Conservation (phyloP, 2,888 invertebrate species). For the Muschampia plurimacula region DNA sequence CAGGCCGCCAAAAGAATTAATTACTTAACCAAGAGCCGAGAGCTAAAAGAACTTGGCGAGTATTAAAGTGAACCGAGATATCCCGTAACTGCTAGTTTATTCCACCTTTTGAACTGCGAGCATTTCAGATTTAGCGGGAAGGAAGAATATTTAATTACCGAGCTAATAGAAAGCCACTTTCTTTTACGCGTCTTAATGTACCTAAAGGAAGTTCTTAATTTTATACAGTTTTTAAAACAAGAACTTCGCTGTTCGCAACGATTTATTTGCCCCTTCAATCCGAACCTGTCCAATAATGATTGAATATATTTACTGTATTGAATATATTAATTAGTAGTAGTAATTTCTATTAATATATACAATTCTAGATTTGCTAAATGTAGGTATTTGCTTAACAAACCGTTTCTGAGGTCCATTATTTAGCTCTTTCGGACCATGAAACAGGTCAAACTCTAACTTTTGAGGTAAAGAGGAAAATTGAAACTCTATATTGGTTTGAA, state of each 20-base stretch:
- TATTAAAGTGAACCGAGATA: slow-evolving; percentile 51
- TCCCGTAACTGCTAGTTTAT: slow-evolving; percentile 42
- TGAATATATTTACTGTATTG: background rate
- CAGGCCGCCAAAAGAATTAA: slow-evolving; percentile 69
- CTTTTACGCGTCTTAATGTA: slow-evolving; percentile 13
- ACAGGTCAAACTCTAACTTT: background rate
- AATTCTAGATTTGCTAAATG: too few relatives aligned
- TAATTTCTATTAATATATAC: too few relatives aligned
- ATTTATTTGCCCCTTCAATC: background rate
- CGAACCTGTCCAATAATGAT: background rate
- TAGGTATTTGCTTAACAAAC: too few relatives aligned
- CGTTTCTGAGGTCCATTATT: background rate
- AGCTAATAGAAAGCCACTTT: slow-evolving; percentile 33
- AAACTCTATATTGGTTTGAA: background rate
- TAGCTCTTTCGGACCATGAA: background rate
- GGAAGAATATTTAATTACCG: slow-evolving; percentile 38
- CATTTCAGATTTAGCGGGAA: slow-evolving; percentile 38
- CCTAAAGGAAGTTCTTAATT: background rate
- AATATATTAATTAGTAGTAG: too few relatives aligned
- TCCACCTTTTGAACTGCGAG: slow-evolving; percentile 45
- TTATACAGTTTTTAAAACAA: slow-evolving; percentile 3
- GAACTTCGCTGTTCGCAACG: background rate
- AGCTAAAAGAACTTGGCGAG: slow-evolving; percentile 56
- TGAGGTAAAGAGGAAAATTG: background rate
- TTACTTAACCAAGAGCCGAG: slow-evolving; percentile 62